A percentile compares a stretch with the other conserved stretches of the same genome.
Evolutionary conservation across 2,797 vertebrate genomes (phyloP).

Genomic region (Karalla daura): DNA sequence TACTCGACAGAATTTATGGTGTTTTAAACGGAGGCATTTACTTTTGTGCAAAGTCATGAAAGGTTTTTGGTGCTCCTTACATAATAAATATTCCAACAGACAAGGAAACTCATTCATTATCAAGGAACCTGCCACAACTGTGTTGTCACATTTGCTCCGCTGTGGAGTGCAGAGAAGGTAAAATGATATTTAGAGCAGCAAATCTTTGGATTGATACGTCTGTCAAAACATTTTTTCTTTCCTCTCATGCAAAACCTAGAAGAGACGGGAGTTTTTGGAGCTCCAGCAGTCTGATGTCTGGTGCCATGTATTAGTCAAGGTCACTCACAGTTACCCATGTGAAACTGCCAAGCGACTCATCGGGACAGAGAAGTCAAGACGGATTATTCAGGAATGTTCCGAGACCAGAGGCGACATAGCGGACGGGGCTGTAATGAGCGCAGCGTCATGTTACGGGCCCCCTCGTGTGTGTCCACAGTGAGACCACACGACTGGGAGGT

Average conservation of each 20-base stretch:
- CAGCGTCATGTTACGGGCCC: conserved; percentile 36
- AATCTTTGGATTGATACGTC: conserved; percentile 14
- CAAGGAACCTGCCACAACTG: conserved; percentile 14
- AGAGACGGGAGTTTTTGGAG: background rate
- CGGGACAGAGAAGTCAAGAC: conserved; percentile 40
- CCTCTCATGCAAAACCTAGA: background rate
- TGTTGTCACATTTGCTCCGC: conserved; percentile 6
- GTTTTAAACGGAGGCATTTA: conserved; percentile 14
- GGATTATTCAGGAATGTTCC: conserved; percentile 57
- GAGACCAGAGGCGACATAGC: conserved; percentile 24
- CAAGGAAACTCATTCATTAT: conserved; percentile 40
- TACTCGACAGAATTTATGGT: background rate
- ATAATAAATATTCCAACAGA: conserved; percentile 27
- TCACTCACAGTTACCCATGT: conserved; percentile 56
- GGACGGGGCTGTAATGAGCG: conserved; percentile 35
- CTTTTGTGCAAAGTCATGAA: background rate
- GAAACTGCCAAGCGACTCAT: conserved; percentile 49
- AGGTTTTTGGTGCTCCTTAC: background rate
- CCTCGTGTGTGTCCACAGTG: conserved; percentile 14
- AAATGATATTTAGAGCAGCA: conserved; percentile 16
- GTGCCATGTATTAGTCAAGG: conserved; percentile 35
- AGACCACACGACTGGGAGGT: conserved; percentile 10
- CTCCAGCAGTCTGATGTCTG: conserved; percentile 29
- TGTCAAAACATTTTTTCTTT: conserved; percentile 28
- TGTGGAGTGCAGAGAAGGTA: conserved; percentile 19